Evolutionary conservation across 2,797 vertebrate genomes (phyloP).

Genomic region (Acipenser ruthenus): DNA sequence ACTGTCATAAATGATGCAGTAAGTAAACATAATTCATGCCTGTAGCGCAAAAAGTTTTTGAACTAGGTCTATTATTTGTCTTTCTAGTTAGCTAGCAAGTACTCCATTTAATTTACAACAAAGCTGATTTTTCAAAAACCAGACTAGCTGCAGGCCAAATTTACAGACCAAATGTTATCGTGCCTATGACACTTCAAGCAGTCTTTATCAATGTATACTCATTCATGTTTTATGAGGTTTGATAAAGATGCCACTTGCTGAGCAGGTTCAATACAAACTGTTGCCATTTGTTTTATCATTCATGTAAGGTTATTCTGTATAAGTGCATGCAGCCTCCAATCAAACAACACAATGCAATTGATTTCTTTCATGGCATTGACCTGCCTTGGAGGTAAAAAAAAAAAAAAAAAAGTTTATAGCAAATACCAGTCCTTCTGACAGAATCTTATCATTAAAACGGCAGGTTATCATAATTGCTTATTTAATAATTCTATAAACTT

Average conservation of each 20-base stretch:
- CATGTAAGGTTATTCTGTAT: conserved; percentile 15
- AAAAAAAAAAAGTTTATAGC: conserved; percentile 25
- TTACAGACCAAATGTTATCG: conserved; percentile 83
- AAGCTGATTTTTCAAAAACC: neutral
- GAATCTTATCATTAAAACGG: conserved; percentile 63
- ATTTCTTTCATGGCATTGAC: conserved; percentile 22
- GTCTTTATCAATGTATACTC: conserved; percentile 93
- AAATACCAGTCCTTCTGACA: conserved; percentile 42
- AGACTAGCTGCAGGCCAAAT: conserved; percentile 48
- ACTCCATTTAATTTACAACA: too few species aligned
- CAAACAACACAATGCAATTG: conserved; percentile 28
- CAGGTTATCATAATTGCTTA: conserved; percentile 71
- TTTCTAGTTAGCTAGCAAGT: too few species aligned
- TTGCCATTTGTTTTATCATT: conserved; percentile 15
- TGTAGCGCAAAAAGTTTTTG: too few species aligned
- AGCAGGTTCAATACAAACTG: conserved; percentile 63
- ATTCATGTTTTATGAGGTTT: conserved; percentile 97
- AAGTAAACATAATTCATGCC: too few species aligned
- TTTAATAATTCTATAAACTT: conserved; percentile 79
- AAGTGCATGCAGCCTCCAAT: conserved; percentile 1
- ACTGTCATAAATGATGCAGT: too few species aligned
- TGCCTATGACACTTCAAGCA: conserved; percentile 93
- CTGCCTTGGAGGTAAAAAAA: conserved; percentile 9
- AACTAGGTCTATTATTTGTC: too few species aligned
- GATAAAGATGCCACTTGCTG: conserved; percentile 86